A percentile compares a stretch with the other conserved stretches of the same genome.
These are phyloP conservation scores for Muntiacus muntjak DNA, from an alignment of 2,113 vertebrate species.

Conservation along the genomic window DNA sequence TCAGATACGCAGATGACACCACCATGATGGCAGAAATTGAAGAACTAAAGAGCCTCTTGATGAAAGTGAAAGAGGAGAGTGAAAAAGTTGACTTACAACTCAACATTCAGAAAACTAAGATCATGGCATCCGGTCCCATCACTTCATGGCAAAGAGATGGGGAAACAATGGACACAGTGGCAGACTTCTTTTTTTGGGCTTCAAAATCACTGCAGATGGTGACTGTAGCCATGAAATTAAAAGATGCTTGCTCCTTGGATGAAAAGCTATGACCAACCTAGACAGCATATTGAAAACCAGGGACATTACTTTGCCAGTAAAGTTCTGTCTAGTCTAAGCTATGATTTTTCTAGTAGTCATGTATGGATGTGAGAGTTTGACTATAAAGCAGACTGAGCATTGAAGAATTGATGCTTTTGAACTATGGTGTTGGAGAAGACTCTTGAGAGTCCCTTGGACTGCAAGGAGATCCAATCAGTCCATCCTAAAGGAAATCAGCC, in stretches of 20 bases:
- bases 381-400: rapidly evolving
- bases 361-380: not conserved
- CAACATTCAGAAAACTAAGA: not conserved
- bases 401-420: not conserved
- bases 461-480: not conserved
- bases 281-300: not conserved
- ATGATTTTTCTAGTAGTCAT: not conserved
- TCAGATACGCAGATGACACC: not conserved
- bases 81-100: not conserved
- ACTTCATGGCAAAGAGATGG: not conserved
- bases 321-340: not conserved
- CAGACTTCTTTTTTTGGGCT: not conserved
- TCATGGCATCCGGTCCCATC: not conserved
- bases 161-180: not conserved
- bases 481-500: not conserved
- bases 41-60: not conserved
- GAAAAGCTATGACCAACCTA: not conserved
- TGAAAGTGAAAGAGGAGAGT: not conserved
- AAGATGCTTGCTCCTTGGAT: not conserved
- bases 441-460: not conserved
- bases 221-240: not conserved
- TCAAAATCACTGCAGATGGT: not conserved
- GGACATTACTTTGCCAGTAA: not conserved
- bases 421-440: not conserved
- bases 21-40: not conserved